A percentile compares a stretch with the other conserved stretches of the same genome.
phyloP scores from a whole-genome alignment of 2,888 invertebrate genomes.

The Labia minor region DNA sequence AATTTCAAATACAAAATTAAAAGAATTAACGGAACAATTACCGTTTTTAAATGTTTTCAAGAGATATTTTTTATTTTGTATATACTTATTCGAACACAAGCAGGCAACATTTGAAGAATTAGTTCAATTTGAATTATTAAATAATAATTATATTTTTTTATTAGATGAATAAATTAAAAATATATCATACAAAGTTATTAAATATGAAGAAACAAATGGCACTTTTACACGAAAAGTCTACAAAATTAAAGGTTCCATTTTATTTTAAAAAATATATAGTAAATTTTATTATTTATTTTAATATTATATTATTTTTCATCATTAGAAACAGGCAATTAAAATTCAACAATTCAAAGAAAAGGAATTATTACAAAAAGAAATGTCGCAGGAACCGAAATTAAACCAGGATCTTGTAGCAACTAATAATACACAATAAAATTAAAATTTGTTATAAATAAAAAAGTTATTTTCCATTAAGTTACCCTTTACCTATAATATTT shows the following conservation, averaged over 20 bases:
- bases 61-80: too few species aligned
- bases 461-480: too few species aligned
- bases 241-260: conserved; percentile 37
- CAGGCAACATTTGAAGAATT: too few species aligned
- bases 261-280: background rate
- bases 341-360: conserved; percentile 38
- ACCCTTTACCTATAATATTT: too few species aligned
- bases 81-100: too few species aligned
- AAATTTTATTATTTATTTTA: conserved; percentile 16
- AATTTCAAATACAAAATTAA: too few species aligned
- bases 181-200: conserved; percentile 36
- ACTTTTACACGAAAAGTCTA: conserved; percentile 36
- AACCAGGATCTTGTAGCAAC: conserved; percentile 27
- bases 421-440: background rate
- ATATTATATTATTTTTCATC: conserved; percentile 22
- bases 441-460: too few species aligned
- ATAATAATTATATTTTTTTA: conserved; percentile 22
- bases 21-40: too few species aligned
- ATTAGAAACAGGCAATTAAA: conserved; percentile 36
- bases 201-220: conserved; percentile 38
- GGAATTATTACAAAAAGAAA: conserved; percentile 33
- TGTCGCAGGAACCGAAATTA: conserved; percentile 33
- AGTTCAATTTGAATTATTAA: too few species aligned
- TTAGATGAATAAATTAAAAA: conserved; percentile 35
- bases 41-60: too few species aligned